phyloP scores from a whole-genome alignment of 1,140 invertebrate genomes.

The Notospermus geniculatus region DNA sequence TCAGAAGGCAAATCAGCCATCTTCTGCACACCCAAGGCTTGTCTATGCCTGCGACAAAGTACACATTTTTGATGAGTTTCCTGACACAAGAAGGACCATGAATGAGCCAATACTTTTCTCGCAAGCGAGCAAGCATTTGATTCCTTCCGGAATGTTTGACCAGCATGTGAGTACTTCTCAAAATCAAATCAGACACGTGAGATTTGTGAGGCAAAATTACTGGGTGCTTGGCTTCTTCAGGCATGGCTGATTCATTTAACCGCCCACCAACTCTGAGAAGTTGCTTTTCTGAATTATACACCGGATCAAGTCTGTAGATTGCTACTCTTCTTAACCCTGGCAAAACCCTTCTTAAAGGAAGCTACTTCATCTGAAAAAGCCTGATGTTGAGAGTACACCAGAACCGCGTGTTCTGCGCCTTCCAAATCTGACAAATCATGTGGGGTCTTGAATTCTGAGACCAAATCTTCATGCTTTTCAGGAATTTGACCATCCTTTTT shows the following conservation, averaged over 20 bases:
- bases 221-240: no score
- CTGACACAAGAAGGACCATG: no score
- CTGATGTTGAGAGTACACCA: no score
- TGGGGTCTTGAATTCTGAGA: no score
- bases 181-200: slow-evolving; percentile 12
- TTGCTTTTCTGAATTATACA: slow-evolving; percentile 11
- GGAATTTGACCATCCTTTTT: no score
- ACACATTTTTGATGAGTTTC: no score
- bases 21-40: slow-evolving; percentile 13
- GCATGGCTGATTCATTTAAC: slow-evolving; percentile 10
- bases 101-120: no score
- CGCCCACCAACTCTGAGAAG: slow-evolving; percentile 22
- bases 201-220: slow-evolving; percentile 15
- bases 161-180: slow-evolving; percentile 9
- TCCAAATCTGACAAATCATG: no score
- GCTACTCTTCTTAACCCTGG: slow-evolving; percentile 14
- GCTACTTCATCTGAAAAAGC: slow-evolving; percentile 16
- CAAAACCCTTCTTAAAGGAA: not conserved
- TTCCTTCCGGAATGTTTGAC: slow-evolving; percentile 15
- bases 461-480: no score
- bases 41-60: not conserved
- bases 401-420: no score
- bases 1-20: slow-evolving; percentile 23
- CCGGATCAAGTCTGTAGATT: slow-evolving; percentile 20
- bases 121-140: no score